A percentile compares a stretch with the other conserved stretches of the same genome.
phyloP scores from a whole-genome alignment of 2,797 vertebrate species.

The Tokudaia tokunoshimensis region DNA sequence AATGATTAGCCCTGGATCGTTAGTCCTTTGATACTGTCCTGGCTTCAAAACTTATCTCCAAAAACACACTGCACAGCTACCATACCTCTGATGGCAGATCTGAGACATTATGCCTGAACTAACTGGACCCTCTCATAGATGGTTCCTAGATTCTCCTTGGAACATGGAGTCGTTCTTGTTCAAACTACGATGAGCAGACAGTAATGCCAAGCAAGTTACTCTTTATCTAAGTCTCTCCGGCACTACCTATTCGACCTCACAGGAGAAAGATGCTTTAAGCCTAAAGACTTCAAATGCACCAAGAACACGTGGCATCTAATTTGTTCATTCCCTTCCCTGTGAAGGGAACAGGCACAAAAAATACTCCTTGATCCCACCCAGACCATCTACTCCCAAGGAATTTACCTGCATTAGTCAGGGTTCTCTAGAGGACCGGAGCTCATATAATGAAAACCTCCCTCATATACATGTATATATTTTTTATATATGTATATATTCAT shows the following conservation, averaged over 20 bases:
- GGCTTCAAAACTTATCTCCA: slow-evolving; percentile 2
- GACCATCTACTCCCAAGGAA: background rate
- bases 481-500: background rate
- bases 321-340: background rate
- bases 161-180: background rate
- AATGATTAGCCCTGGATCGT: background rate
- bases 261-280: background rate
- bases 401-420: background rate
- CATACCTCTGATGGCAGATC: background rate
- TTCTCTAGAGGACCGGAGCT: background rate
- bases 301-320: background rate
- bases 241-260: background rate
- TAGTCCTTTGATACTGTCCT: background rate
- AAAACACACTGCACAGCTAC: background rate
- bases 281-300: background rate
- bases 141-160: background rate
- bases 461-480: background rate
- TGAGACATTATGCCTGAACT: background rate
- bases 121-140: background rate
- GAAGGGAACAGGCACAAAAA: background rate
- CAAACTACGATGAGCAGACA: background rate
- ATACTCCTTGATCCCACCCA: background rate
- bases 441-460: background rate
- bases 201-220: background rate
- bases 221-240: background rate